These are phyloP conservation scores for Hyperopisus bebe DNA, from an alignment of 2,113 vertebrate species.

Conservation along the genomic window DNA sequence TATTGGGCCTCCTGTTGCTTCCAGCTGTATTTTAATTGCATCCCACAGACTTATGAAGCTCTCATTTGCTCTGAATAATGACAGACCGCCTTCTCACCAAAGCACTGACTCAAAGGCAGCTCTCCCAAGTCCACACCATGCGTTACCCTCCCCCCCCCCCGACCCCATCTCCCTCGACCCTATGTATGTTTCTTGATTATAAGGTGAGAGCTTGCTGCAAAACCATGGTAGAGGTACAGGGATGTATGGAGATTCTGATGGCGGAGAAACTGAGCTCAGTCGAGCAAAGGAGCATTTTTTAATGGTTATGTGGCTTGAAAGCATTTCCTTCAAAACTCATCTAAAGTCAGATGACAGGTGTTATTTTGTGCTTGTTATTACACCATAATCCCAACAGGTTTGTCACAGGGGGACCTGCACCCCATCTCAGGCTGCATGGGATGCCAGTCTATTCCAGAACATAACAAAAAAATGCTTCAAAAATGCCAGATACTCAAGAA, in stretches of 20 bases:
- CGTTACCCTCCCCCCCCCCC: too few species aligned
- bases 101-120: conserved; percentile 26
- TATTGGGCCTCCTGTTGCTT: conserved; percentile 42
- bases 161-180: too few species aligned
- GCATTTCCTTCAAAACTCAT: background rate
- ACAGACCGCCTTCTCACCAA: conserved; percentile 32
- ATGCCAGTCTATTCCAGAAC: background rate
- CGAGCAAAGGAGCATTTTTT: background rate
- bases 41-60: conserved; percentile 47
- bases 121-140: conserved; percentile 1
- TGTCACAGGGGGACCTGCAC: background rate
- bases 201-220: background rate
- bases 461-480: background rate
- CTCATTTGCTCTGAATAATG: conserved; percentile 50
- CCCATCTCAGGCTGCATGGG: background rate
- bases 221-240: background rate
- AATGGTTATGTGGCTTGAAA: background rate
- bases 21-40: conserved; percentile 54
- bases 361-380: background rate
- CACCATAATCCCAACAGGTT: background rate
- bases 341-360: background rate
- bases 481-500: background rate
- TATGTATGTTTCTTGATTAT: background rate
- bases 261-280: background rate
- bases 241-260: background rate